Evolutionary conservation across 2,797 vertebrate species (phyloP).

Genomic region (Gambelia wislizenii): DNA sequence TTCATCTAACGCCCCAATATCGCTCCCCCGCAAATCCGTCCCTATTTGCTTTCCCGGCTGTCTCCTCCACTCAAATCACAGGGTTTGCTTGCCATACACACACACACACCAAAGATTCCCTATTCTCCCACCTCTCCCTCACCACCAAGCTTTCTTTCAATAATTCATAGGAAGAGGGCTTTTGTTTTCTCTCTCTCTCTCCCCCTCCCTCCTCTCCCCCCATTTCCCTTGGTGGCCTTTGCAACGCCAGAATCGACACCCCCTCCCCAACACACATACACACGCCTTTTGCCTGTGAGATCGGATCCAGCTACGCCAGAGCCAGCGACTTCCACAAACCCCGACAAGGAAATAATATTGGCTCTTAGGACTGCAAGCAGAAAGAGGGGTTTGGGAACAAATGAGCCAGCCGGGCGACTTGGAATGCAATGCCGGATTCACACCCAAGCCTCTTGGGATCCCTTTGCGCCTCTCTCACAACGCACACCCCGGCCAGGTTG

Average conservation of each 20-base stretch:
- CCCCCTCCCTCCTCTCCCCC: conserved; percentile 71
- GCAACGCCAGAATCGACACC: too few species aligned
- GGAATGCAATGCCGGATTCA: not conserved
- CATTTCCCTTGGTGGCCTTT: too few species aligned
- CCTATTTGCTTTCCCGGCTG: not conserved
- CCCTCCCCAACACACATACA: too few species aligned
- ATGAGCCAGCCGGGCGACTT: not conserved
- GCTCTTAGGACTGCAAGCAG: too few species aligned
- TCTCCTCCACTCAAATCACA: conserved; percentile 81
- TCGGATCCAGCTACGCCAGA: too few species aligned
- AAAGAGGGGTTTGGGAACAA: not conserved
- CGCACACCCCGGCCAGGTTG: not conserved
- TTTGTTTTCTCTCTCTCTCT: conserved; percentile 75
- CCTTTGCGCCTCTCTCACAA: not conserved
- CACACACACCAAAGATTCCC: too few species aligned
- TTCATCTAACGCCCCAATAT: too few species aligned
- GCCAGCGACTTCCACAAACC: too few species aligned
- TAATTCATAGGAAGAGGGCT: conserved; percentile 83
- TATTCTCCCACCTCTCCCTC: not conserved
- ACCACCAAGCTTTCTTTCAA: conserved; percentile 85
- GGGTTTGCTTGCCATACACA: not conserved
- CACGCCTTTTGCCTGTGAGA: too few species aligned
- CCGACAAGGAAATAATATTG: too few species aligned
- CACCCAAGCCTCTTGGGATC: not conserved
- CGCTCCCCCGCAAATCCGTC: not conserved